A percentile compares a stretch with the other conserved stretches of the same genome.
Conservation (phyloP, 2,888 invertebrate genomes). For the Eilema caniola region DNA sequence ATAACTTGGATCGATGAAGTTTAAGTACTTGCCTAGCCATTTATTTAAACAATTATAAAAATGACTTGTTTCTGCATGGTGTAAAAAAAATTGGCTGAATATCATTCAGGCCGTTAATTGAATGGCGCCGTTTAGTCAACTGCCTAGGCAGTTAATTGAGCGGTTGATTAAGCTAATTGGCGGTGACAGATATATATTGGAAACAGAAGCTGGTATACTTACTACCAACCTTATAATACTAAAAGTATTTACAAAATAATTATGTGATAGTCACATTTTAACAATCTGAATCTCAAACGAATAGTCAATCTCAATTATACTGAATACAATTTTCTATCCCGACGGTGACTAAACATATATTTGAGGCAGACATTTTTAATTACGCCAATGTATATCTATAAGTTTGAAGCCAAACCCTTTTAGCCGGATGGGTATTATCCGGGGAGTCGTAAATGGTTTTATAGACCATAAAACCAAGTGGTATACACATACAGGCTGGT, state of each 20-base stretch:
- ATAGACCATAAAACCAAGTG: conserved; percentile 84
- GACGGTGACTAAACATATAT: conserved; percentile 39
- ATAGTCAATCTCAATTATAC: not conserved
- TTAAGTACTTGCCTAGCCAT: too few species aligned
- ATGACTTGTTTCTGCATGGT: too few species aligned
- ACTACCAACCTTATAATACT: too few species aligned
- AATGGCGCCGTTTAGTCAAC: too few species aligned
- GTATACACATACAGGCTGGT: conserved; percentile 75
- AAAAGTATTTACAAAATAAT: not conserved
- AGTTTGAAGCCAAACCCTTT: conserved; percentile 77
- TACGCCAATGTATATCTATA: conserved; percentile 62
- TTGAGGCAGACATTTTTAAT: conserved; percentile 76
- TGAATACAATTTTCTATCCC: not conserved
- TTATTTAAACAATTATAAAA: too few species aligned
- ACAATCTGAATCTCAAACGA: not conserved
- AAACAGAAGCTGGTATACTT: too few species aligned
- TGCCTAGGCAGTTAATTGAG: too few species aligned
- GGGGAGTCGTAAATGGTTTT: conserved; percentile 80
- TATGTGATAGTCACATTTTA: not conserved
- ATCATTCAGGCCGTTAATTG: too few species aligned
- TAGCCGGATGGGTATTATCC: conserved; percentile 85
- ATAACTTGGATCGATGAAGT: too few species aligned
- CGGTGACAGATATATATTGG: too few species aligned
- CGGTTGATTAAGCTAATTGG: too few species aligned
- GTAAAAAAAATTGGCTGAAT: too few species aligned